These are phyloP conservation scores for Eulemur rubriventer DNA, from an alignment of 2,797 vertebrate genomes.

Conservation along the genomic window DNA sequence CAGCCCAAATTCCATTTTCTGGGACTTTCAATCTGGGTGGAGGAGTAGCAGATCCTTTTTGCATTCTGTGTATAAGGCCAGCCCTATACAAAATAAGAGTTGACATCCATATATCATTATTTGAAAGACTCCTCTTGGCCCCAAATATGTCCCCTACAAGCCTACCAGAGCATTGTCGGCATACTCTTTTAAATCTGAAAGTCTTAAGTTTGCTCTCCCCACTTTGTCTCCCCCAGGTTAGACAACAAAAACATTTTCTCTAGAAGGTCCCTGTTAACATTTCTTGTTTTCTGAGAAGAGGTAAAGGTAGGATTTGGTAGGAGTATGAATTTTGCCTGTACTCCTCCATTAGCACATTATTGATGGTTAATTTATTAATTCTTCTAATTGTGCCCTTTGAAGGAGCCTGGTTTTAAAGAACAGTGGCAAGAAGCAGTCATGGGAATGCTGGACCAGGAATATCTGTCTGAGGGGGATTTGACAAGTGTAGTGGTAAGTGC, in stretches of 20 bases:
- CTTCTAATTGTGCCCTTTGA: slow-evolving; percentile 30
- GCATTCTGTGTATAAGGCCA: neutral
- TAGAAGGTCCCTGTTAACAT: neutral
- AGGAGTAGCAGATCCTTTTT: neutral
- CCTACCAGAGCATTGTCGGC: neutral
- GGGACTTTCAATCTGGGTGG: neutral
- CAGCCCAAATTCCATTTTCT: neutral
- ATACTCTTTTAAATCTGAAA: neutral
- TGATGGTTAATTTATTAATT: slow-evolving; percentile 29
- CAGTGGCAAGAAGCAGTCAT: neutral
- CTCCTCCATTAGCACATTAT: neutral
- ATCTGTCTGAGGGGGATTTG: neutral
- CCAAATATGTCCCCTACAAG: neutral
- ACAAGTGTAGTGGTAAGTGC: neutral
- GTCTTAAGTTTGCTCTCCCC: neutral
- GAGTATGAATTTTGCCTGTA: neutral
- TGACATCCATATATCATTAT: neutral
- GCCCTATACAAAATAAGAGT: neutral
- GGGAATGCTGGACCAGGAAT: neutral
- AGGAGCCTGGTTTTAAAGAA: slow-evolving; percentile 3
- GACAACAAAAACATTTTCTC: neutral
- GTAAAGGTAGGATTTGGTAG: neutral
- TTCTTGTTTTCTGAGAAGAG: neutral
- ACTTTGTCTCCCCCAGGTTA: neutral
- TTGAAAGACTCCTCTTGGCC: slow-evolving; percentile 1